Evolutionary conservation across 2,113 vertebrate genomes (phyloP), one percentile per base, ranked within the genome.

Genomic region (Eleginops maclovinus): DNA sequence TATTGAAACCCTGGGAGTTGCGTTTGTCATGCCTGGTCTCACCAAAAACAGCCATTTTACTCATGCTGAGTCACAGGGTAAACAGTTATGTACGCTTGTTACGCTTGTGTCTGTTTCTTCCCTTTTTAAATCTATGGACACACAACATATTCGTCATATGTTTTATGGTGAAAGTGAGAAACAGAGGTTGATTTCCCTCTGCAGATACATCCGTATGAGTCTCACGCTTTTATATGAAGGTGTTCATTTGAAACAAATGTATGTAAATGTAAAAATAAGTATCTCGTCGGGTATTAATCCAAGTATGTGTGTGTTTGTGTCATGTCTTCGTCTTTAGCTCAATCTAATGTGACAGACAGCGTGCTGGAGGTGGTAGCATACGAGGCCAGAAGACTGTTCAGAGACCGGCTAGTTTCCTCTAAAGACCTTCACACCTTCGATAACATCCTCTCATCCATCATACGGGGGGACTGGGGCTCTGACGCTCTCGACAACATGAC

Each of bases 321-420:
- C 15, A 8, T 64, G 12, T 28, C 8, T 64, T 71, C 12, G 5
- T 47, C 91, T 89, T 55, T 75, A 98, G 97, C 95, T 71, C 94
- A 95, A 77, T 94, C 91, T 13, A 91, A 91, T 61, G 89, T 96
- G 46, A 83, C 94, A 95, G 97, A 99, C 86, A 94, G 94, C 1
- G 94, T 99, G 9, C 72, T 99, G 90, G 97, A 98, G 94, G 95
- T 97, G 75, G 93, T 99, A 53, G 96, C 95, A 0, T 96, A 98
- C 1, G 98, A 99, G 94, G 97, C 96, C 36, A 69, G 65, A 31
- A 92, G 98, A 71, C 94, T 99, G 70, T 99, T 99, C 92, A 96
- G 97, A 89, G 98, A 99, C 91, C 95, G 95, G 70, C 95, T 99
- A 21, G 98, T 98, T 86, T 95, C 93, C 54, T 24, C 87, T 50